Percentiles rank a stretch among this genome's conserved stretches.
Evolutionary conservation across 2,888 invertebrate genomes (phyloP).

Genomic region (Silvanus unidentatus): DNA sequence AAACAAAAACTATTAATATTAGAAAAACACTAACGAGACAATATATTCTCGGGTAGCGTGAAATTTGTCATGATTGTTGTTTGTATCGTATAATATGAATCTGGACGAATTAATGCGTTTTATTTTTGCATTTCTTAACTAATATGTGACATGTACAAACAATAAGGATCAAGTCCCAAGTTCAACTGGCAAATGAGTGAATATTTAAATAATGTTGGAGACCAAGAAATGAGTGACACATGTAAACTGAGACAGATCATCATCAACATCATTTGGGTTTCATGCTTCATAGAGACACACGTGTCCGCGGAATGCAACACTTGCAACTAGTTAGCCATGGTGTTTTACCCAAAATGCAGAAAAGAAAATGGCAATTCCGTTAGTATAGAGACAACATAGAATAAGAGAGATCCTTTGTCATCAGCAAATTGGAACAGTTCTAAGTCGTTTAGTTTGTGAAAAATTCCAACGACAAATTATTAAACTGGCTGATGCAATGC

Average conservation of each 20-base stretch:
- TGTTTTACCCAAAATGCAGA: constrained; percentile 18
- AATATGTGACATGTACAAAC: constrained; percentile 11
- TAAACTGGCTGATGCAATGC: background rate
- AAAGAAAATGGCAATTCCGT: constrained; percentile 11
- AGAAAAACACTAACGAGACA: too few species aligned
- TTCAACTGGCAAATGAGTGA: constrained; percentile 32
- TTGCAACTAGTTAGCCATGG: constrained; percentile 41
- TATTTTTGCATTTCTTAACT: too few species aligned
- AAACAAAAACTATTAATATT: too few species aligned
- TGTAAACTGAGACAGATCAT: constrained; percentile 43
- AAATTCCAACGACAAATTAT: too few species aligned
- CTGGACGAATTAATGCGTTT: too few species aligned
- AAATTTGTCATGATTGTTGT: background rate
- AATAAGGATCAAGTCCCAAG: constrained; percentile 26
- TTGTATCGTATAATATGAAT: background rate
- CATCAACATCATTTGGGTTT: constrained; percentile 38
- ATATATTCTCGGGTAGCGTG: too few species aligned
- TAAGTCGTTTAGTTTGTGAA: too few species aligned
- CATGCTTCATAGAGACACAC: constrained; percentile 45
- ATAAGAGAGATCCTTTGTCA: too few species aligned
- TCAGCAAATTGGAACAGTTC: too few species aligned
- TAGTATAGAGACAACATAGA: too few species aligned
- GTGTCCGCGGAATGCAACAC: constrained; percentile 43
- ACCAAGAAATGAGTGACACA: constrained; percentile 45
- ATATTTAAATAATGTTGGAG: constrained; percentile 30